phyloP scores from a whole-genome alignment of 2,888 invertebrate genomes.

The Leucophora obtusa region DNA sequence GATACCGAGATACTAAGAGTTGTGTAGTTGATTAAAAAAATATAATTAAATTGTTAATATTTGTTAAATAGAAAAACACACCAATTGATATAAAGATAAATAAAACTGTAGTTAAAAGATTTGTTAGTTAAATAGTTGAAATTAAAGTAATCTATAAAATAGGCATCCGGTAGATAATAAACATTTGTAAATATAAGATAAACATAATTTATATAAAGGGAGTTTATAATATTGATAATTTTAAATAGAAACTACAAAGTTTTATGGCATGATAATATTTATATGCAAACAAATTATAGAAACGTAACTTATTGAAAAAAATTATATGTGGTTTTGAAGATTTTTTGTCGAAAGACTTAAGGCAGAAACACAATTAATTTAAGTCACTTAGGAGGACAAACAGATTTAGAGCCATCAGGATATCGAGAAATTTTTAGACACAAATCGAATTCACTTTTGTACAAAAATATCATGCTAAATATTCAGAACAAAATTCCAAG shows the following conservation, averaged over 20 bases:
- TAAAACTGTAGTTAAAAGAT: conserved; percentile 33
- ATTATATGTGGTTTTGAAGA: too few species aligned
- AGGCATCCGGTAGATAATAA: conserved; percentile 47
- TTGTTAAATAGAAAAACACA: conserved; percentile 33
- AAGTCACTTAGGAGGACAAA: too few species aligned
- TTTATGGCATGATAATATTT: not conserved
- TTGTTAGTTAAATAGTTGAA: conserved; percentile 13
- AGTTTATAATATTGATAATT: not conserved
- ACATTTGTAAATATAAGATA: conserved; percentile 45
- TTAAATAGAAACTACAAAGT: not conserved
- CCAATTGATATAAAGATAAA: conserved; percentile 48
- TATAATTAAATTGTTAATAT: conserved; percentile 60
- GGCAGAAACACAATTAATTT: too few species aligned
- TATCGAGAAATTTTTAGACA: too few species aligned
- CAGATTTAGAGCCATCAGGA: too few species aligned
- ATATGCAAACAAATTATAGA: too few species aligned
- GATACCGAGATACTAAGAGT: conserved; percentile 1
- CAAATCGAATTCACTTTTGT: too few species aligned
- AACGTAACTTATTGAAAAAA: too few species aligned
- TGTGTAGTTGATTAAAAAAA: conserved; percentile 1
- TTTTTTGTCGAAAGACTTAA: too few species aligned
- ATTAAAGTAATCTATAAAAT: conserved; percentile 43
- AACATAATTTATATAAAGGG: not conserved
- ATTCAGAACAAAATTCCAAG: too few species aligned
- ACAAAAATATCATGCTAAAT: too few species aligned